Evolutionary conservation across 2,888 invertebrate genomes (phyloP).

Genomic region (Tridacna crocea): DNA sequence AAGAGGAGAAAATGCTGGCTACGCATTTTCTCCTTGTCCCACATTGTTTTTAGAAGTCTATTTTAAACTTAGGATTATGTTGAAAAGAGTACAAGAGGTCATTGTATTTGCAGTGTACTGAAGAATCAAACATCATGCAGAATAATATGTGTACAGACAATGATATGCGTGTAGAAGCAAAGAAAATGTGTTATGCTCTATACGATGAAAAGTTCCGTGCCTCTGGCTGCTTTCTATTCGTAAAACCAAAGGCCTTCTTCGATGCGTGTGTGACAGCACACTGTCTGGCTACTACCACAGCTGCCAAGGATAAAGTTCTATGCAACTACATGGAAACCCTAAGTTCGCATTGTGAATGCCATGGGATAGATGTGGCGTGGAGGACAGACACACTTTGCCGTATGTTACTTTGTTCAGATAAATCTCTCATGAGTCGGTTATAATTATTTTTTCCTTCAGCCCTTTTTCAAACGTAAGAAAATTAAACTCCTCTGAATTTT

Average conservation of each 20-base stretch:
- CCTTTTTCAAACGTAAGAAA: neutral
- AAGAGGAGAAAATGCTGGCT: neutral
- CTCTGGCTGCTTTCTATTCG: neutral
- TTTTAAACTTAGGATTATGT: too few relatives aligned
- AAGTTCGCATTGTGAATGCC: neutral
- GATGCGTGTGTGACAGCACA: neutral
- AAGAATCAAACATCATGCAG: too few relatives aligned
- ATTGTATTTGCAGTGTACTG: too few relatives aligned
- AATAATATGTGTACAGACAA: neutral
- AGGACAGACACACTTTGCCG: constrained; percentile 9
- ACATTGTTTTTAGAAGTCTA: neutral
- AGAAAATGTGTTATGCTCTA: neutral
- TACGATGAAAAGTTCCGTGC: neutral
- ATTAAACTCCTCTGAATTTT: neutral
- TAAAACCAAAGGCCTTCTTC: neutral
- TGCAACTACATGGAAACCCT: neutral
- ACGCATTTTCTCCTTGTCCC: neutral
- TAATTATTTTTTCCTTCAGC: too few relatives aligned
- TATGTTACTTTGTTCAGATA: neutral
- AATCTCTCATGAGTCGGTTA: too few relatives aligned
- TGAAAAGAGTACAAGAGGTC: too few relatives aligned
- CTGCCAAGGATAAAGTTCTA: neutral
- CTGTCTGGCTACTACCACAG: neutral
- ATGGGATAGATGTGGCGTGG: neutral
- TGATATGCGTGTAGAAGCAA: neutral